Conservation (phyloP, 2,113 vertebrate genomes). For the Choloepus hoffmanni region DNA sequence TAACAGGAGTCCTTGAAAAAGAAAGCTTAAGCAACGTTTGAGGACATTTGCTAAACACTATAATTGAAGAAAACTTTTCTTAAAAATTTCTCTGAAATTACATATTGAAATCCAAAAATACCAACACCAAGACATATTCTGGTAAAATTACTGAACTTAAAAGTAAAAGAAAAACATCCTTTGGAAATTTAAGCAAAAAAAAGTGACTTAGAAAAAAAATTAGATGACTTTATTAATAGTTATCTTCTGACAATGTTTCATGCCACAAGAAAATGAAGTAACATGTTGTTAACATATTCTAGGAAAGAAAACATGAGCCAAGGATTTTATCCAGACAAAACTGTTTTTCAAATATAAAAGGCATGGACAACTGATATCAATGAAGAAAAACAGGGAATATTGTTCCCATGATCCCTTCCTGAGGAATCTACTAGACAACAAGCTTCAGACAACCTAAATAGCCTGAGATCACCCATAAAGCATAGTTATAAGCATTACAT, state of each 20-base stretch:
- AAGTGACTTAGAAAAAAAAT: neutral
- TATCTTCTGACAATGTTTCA: neutral
- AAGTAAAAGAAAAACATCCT: neutral
- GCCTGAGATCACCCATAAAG: neutral
- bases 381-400: neutral
- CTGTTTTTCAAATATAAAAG: neutral
- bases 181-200: neutral
- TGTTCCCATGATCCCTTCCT: neutral
- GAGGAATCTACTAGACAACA: neutral
- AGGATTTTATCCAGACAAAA: neutral
- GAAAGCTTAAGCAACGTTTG: neutral
- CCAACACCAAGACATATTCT: neutral
- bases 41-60: neutral
- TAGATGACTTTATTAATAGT: neutral
- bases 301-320: neutral
- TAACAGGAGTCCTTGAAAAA: neutral
- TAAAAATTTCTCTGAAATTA: neutral
- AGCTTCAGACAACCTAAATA: neutral
- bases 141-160: neutral
- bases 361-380: neutral
- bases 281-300: neutral
- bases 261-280: neutral
- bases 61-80: neutral
- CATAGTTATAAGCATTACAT: neutral
- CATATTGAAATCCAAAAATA: neutral